These are phyloP conservation scores for Eriocheir sinensis DNA, from an alignment of 1,140 invertebrate genomes.

Conservation along the genomic window DNA sequence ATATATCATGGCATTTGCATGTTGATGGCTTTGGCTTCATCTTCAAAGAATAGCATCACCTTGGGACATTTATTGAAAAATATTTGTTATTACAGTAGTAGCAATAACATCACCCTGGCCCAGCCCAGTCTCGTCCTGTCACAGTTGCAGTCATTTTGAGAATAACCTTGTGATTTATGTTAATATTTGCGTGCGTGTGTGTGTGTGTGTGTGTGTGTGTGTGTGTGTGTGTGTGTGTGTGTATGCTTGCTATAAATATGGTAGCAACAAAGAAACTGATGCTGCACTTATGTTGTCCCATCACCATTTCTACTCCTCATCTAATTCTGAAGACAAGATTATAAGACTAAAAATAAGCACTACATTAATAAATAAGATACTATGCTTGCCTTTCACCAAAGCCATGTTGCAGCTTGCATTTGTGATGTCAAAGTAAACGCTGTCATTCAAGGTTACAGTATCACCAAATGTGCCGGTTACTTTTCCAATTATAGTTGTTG, in stretches of 20 bases:
- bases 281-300: too few relatives aligned
- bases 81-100: too few relatives aligned
- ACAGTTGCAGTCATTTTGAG: too few relatives aligned
- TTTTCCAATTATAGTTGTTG: conserved; percentile 42
- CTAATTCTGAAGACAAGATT: neutral
- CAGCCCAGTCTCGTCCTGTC: too few relatives aligned
- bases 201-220: neutral
- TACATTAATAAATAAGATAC: conserved; percentile 1
- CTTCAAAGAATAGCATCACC: too few relatives aligned
- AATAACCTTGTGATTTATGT: too few relatives aligned
- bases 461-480: conserved; percentile 35
- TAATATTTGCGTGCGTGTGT: neutral
- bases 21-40: too few relatives aligned
- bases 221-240: neutral
- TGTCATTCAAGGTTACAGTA: conserved; percentile 52
- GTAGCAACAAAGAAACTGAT: too few relatives aligned
- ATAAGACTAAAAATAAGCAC: neutral
- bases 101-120: too few relatives aligned
- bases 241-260: neutral
- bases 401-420: neutral
- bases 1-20: too few relatives aligned
- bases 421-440: neutral
- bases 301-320: too few relatives aligned
- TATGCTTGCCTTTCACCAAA: conserved; percentile 35
- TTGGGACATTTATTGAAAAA: too few relatives aligned